Base-by-base conservation (phyloP, 2,113 vertebrate genomes). In the Paralichthys olivaceus region DNA sequence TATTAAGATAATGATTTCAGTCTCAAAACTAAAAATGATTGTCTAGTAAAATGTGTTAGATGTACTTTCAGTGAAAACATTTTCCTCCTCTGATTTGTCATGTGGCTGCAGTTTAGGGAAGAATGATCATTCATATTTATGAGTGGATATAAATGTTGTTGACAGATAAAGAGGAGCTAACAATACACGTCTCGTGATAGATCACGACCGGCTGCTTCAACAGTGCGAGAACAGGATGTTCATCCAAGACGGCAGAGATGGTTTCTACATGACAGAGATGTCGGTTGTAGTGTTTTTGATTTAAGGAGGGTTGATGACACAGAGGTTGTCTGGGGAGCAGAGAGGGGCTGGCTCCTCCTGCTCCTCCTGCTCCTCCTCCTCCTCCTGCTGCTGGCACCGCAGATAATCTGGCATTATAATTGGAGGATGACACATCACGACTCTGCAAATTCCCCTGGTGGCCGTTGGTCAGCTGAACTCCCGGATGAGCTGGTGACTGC, bases 371-470 rank as follows among this genome's bases (percentile, higher is more conserved):
- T 45, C 0, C 40, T 45, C 3, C 12, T 25, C 1, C 54, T 25
- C 28, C 25, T 59, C 57, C 43, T 51, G 55, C 75, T 73, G 66
- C 77, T 49, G 59, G 19, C 51, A 25, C 55, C 4, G 2, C 22
- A 56, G 20, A 66, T 87, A 83, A 85, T 83, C 87, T 88, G 76
- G 66, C 64, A 49, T 90, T 89, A 86, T 62, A 75, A 55, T 62
- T 70, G 54, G 66, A 84, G 70, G 75, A 87, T 88, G 84, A 87
- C 84, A 77, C 72, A 72, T 49, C 65, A 69, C 75, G 83, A 86
- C 77, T 85, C 64, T 1, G 70, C 26, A 83, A 7, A 77, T 79
- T 85, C 58, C 40, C 15, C 14, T 47, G 56, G 4, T 70, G 51
- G 13, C 70, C 67, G 68, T 72, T 45, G 84, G 87, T 89, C 84